A percentile compares a stretch with the other conserved stretches of the same genome.
Conservation (phyloP, 1,140 invertebrate genomes). For the Nylanderia fulva region DNA sequence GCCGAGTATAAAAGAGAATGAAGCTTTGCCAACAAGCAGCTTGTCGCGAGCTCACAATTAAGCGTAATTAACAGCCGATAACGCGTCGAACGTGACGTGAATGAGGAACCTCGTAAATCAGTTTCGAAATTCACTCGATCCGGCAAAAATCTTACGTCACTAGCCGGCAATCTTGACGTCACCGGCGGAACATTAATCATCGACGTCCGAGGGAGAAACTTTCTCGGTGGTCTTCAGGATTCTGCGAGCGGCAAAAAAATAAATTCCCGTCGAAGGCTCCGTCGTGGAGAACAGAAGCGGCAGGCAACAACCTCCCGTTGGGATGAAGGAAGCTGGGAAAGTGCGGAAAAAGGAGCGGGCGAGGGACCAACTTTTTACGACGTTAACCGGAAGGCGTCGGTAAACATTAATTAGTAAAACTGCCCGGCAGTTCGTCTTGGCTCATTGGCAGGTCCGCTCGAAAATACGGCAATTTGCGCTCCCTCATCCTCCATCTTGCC, state of each 20-base stretch:
- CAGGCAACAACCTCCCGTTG: neutral
- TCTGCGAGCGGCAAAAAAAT: constrained; percentile 23
- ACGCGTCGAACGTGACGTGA: constrained; percentile 39
- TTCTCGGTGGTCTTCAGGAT: constrained; percentile 51
- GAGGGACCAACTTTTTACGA: constrained; percentile 16
- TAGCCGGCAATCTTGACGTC: constrained; percentile 66
- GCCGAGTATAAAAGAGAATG: neutral
- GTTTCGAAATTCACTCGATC: constrained; percentile 49
- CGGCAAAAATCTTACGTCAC: constrained; percentile 69
- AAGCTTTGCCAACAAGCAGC: neutral
- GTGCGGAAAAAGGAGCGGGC: neutral
- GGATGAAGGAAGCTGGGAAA: constrained; percentile 29
- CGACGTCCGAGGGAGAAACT: constrained; percentile 39
- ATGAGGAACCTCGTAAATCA: constrained; percentile 65
- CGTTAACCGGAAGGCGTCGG: neutral
- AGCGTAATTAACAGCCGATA: constrained; percentile 57
- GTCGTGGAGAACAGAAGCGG: neutral
- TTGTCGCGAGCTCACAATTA: constrained; percentile 8
- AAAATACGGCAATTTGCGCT: constrained; percentile 68
- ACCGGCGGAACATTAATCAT: constrained; percentile 69
- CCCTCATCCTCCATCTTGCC: neutral
- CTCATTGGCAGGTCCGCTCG: constrained; percentile 67
- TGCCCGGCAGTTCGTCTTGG: constrained; percentile 68
- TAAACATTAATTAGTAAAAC: constrained; percentile 75
- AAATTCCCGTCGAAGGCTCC: constrained; percentile 8